These are phyloP conservation scores for Eupithecia exiguata DNA, from an alignment of 2,888 invertebrate genomes.

Conservation along the genomic window DNA sequence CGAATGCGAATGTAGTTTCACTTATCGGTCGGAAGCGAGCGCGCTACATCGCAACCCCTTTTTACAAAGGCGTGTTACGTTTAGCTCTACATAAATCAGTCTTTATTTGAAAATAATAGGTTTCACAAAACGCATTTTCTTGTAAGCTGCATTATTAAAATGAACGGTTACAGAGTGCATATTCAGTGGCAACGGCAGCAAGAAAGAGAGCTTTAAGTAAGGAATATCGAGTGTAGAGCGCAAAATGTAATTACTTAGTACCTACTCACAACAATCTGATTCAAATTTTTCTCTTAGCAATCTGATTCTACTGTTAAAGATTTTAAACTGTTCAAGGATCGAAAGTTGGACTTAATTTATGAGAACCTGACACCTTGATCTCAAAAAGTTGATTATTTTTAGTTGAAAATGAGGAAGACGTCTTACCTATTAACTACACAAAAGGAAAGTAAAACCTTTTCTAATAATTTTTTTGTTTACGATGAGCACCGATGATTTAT, in stretches of 20 bases:
- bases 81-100: constrained; percentile 4
- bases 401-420: too few species aligned
- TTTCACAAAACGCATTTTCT: not conserved
- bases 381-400: too few species aligned
- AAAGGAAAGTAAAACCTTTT: too few species aligned
- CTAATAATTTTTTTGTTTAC: too few species aligned
- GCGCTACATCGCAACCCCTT: constrained; percentile 24
- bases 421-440: too few species aligned
- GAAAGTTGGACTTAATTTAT: too few species aligned
- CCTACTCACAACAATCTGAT: too few species aligned
- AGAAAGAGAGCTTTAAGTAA: not conserved
- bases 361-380: too few species aligned
- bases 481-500: not conserved
- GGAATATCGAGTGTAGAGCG: not conserved
- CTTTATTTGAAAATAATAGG: not conserved
- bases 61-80: constrained; percentile 8
- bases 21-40: constrained; percentile 23
- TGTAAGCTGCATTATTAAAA: not conserved
- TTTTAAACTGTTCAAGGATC: too few species aligned
- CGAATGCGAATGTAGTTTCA: constrained; percentile 20
- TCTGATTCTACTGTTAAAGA: too few species aligned
- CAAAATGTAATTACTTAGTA: too few species aligned
- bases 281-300: too few species aligned
- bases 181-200: not conserved
- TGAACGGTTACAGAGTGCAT: not conserved